Evolutionary conservation across 1,140 invertebrate species (phyloP).

Genomic region (Drosophila pseudoobscura): DNA sequence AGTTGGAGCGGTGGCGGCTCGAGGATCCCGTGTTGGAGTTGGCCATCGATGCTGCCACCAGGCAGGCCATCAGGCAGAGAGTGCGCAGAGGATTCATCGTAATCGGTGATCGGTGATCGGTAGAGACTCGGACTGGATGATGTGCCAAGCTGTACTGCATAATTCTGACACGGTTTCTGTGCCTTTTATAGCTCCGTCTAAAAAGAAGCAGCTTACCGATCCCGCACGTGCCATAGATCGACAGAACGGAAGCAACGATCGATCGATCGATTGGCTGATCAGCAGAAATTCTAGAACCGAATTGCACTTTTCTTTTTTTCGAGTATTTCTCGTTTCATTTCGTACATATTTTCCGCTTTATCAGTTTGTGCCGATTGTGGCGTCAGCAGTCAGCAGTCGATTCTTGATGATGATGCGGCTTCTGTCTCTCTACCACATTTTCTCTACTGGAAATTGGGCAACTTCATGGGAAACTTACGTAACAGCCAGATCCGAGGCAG

Average conservation of each 20-base stretch:
- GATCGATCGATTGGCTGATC: too few relatives aligned
- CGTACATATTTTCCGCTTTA: too few relatives aligned
- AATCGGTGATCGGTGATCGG: not conserved
- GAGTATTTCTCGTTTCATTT: too few relatives aligned
- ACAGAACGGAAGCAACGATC: conserved; percentile 7
- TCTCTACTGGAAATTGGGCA: too few relatives aligned
- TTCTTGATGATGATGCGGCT: too few relatives aligned
- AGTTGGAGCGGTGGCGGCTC: conserved; percentile 36
- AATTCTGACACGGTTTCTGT: not conserved
- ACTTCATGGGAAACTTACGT: too few relatives aligned
- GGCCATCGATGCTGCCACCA: conserved; percentile 54
- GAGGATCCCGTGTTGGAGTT: conserved; percentile 4
- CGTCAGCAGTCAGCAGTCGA: too few relatives aligned
- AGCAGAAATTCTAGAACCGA: too few relatives aligned
- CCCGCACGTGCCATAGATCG: conserved; percentile 46
- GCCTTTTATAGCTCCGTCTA: conserved; percentile 49
- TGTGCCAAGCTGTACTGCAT: conserved; percentile 61
- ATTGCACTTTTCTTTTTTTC: not conserved
- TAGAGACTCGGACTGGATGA: too few relatives aligned
- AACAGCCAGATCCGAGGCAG: too few relatives aligned
- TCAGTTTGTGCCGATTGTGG: too few relatives aligned
- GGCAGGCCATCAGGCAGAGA: conserved; percentile 62
- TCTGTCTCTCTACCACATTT: too few relatives aligned
- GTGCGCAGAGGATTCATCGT: conserved; percentile 69
- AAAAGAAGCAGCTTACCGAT: not conserved